Evolutionary conservation across 2,113 vertebrate species (phyloP).

Genomic region (Hippocampus guttulatus): DNA sequence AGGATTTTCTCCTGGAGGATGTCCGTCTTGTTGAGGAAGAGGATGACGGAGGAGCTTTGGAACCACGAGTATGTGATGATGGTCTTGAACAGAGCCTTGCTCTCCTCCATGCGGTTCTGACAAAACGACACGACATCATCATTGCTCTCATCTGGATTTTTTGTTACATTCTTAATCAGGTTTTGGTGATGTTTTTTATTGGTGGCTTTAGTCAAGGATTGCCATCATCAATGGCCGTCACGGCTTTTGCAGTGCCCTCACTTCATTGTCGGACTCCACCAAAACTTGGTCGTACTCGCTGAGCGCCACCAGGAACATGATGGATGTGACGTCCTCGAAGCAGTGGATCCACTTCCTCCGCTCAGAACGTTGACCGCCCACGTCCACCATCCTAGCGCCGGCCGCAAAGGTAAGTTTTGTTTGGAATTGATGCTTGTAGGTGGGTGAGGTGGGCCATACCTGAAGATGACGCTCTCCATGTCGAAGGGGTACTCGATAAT

Average conservation of each 20-base stretch:
- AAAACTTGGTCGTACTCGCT: conserved; percentile 99
- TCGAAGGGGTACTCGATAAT: conserved; percentile 91
- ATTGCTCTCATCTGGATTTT: neutral
- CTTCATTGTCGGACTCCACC: conserved; percentile 95
- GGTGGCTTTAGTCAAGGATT: no score
- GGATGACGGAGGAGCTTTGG: conserved; percentile 83
- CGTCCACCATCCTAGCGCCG: conserved; percentile 92
- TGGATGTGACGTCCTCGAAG: conserved; percentile 99
- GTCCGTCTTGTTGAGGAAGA: conserved; percentile 91
- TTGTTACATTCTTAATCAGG: no score
- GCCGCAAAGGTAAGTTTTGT: neutral
- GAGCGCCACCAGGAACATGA: conserved; percentile 98
- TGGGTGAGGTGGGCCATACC: conserved; percentile 58
- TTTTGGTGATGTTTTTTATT: no score
- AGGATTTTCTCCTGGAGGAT: conserved; percentile 86
- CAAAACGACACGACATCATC: neutral
- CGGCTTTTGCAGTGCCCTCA: conserved; percentile 52
- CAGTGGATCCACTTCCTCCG: conserved; percentile 99
- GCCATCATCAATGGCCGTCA: neutral
- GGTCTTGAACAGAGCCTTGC: conserved; percentile 87
- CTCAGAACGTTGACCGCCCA: conserved; percentile 96
- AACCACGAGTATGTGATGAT: conserved; percentile 91
- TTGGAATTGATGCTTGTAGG: neutral
- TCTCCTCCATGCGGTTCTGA: conserved; percentile 79
- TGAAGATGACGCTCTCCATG: conserved; percentile 98